These are phyloP conservation scores for Procambarus clarkii DNA, from an alignment of 1,140 invertebrate species.

Conservation along the genomic window DNA sequence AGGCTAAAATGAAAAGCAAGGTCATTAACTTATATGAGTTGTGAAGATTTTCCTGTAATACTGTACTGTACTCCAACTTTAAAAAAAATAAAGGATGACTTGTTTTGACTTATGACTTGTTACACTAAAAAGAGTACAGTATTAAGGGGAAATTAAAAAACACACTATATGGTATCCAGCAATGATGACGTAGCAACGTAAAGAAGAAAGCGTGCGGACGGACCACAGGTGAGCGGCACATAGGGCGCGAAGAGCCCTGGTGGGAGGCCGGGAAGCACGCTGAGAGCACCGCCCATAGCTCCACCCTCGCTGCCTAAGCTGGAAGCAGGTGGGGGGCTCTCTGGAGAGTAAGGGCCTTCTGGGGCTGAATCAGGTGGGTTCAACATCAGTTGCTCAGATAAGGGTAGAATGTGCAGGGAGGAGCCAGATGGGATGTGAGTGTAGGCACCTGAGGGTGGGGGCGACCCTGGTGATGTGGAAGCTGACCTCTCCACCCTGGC, in stretches of 20 bases:
- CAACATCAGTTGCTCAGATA: slow-evolving; percentile 53
- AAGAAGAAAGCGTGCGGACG: slow-evolving; percentile 70
- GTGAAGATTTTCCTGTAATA: too few relatives aligned
- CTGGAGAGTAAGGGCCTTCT: slow-evolving; percentile 30
- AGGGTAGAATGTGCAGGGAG: slow-evolving; percentile 53
- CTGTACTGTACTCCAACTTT: too few relatives aligned
- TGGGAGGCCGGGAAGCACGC: slow-evolving; percentile 62
- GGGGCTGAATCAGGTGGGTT: slow-evolving; percentile 39
- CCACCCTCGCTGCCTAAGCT: slow-evolving; percentile 38
- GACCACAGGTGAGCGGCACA: slow-evolving; percentile 71
- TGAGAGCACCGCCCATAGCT: slow-evolving; percentile 50
- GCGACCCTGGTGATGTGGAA: slow-evolving; percentile 63
- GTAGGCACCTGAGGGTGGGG: slow-evolving; percentile 75
- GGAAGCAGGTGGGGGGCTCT: slow-evolving; percentile 42
- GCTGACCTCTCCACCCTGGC: slow-evolving; percentile 57
- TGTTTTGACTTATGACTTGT: too few relatives aligned
- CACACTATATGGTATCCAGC: slow-evolving; percentile 18
- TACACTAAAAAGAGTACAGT: too few relatives aligned
- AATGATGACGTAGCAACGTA: slow-evolving; percentile 45
- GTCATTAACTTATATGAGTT: too few relatives aligned
- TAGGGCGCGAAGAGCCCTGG: slow-evolving; percentile 72
- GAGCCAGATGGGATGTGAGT: slow-evolving; percentile 78
- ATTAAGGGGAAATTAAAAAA: background rate
- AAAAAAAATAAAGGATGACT: too few relatives aligned
- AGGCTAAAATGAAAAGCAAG: too few relatives aligned